Base-by-base conservation (phyloP, 2,113 vertebrate species). In the Spea bombifrons region DNA sequence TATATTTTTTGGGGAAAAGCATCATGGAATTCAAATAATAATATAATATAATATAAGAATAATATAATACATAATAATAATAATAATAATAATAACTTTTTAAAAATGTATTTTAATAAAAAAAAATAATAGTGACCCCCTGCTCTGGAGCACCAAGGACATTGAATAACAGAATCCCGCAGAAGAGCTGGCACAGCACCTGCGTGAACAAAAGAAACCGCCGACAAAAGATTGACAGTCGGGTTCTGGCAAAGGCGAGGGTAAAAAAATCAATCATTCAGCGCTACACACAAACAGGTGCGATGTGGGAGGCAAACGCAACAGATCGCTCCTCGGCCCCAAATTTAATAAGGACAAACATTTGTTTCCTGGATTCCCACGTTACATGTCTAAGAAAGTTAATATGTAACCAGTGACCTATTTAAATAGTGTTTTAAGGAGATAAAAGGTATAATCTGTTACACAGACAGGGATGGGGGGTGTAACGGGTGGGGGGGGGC, bases 101-200 rank as follows among this genome's bases (percentile, higher is more conserved):
- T 30, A 30, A 30, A 30, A 30, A 30, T 30, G 30, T 30, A 30
- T 30, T 30, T 30, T 30, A 30, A 30, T 30, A 30, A 30, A 30
- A 30, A 30, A 30, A 30, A 30, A 30, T 30, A 2, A 30, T 30
- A 30, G 30, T 30, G 30, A 30, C 30, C 30, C 30, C 73, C 73
- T 52, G 15, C 16, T 75, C 59, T 75, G 47, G 47, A 53, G 73
- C 64, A 66, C 50, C 73, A 43, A 66, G 73, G 63, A 75, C 61
- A 75, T 30, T 30, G 30, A 30, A 30, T 30, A 30, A 72, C 61
- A 78, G 55, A 78, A 47, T 57, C 63, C 49, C 76, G 55, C 67
- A 46, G 68, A 78, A 69, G 59, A 55, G 68, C 69, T 72, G 52
- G 71, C 59, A 3, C 76, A 72, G 69, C 76, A 78, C 76, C 76